A percentile compares a stretch with the other conserved stretches of the same genome.
Conservation (phyloP, 2,797 vertebrate genomes). For the Erethizon dorsatum region DNA sequence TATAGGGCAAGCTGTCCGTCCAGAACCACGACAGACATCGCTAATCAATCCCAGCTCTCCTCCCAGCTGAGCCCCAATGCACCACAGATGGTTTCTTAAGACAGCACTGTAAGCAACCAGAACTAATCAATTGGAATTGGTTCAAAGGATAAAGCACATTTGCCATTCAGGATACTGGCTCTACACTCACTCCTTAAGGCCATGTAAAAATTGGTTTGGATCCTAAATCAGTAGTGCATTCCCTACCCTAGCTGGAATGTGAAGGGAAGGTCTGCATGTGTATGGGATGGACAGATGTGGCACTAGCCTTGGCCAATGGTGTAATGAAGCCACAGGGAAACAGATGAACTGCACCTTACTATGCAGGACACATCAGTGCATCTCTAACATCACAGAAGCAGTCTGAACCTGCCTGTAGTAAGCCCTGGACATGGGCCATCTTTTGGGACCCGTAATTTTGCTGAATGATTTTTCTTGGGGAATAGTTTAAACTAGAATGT, state of each 20-base stretch:
- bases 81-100: constrained; percentile 80
- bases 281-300: neutral
- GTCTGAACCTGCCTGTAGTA: neutral
- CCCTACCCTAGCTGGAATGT: constrained; percentile 57
- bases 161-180: constrained; percentile 78
- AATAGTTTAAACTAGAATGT: neutral
- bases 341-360: neutral
- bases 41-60: constrained; percentile 82
- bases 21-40: constrained; percentile 80
- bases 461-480: neutral
- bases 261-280: constrained; percentile 14
- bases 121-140: constrained; percentile 82
- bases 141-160: constrained; percentile 83
- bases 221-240: constrained; percentile 69
- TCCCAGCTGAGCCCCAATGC: constrained; percentile 72
- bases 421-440: neutral
- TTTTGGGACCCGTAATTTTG: neutral
- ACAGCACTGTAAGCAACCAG: constrained; percentile 82
- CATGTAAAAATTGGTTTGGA: constrained; percentile 72
- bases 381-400: neutral
- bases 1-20: constrained; percentile 45
- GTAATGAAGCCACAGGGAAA: neutral
- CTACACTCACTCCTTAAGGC: constrained; percentile 65
- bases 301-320: neutral
- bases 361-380: neutral